phyloP scores from a whole-genome alignment of 2,797 vertebrate species.

The Percopsis omiscomaycus region DNA sequence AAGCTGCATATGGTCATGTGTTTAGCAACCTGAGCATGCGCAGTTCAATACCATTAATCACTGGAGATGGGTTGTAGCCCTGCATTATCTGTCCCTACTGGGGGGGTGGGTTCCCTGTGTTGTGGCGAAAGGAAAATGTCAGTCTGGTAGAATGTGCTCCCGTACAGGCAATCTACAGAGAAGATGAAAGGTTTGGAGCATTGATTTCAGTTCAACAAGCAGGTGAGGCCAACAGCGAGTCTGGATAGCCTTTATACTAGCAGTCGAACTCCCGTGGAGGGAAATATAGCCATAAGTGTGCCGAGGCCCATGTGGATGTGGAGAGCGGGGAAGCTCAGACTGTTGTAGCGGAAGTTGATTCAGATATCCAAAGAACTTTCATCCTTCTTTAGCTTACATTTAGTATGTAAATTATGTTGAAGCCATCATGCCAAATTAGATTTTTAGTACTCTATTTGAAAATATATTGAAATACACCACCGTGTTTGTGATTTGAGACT shows the following conservation, averaged over 20 bases:
- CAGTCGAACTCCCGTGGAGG: conserved; percentile 38
- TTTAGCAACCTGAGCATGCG: too few relatives aligned
- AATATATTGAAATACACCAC: too few relatives aligned
- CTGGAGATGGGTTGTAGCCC: conserved; percentile 61
- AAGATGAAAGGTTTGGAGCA: conserved; percentile 64
- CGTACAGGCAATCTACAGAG: conserved; percentile 57
- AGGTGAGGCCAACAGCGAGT: conserved; percentile 59
- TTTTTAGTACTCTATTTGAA: too few relatives aligned
- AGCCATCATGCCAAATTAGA: too few relatives aligned
- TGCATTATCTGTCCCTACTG: conserved; percentile 64
- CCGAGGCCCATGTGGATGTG: conserved; percentile 30
- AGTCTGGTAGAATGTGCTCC: conserved; percentile 56
- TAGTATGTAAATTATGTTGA: too few relatives aligned
- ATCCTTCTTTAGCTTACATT: background rate
- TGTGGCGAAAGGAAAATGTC: conserved; percentile 61
- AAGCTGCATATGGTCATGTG: too few relatives aligned
- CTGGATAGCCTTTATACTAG: conserved; percentile 51
- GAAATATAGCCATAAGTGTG: conserved; percentile 49
- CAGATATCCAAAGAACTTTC: conserved; percentile 10
- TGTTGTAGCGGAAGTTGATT: conserved; percentile 21
- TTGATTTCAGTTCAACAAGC: conserved; percentile 69
- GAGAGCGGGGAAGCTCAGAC: conserved; percentile 14
- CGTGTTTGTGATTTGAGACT: too few relatives aligned
- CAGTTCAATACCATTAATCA: conserved; percentile 69
- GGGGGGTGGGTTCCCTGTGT: conserved; percentile 55